Base-by-base conservation (phyloP, 2,888 invertebrate genomes). In the Hetaerina titia region DNA sequence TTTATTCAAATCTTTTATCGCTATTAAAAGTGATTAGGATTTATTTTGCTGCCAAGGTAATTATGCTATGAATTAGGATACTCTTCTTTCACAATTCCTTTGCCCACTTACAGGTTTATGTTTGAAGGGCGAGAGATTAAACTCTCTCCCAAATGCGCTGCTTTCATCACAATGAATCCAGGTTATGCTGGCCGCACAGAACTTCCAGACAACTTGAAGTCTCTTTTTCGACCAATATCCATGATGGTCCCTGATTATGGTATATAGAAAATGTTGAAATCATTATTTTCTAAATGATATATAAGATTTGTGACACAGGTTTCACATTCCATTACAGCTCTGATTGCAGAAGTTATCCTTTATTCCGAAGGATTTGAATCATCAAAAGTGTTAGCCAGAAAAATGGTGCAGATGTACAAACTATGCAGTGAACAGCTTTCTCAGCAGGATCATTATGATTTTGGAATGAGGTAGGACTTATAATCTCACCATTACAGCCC, bases 181-280 rank as follows among this genome's bases (percentile, higher is more conserved):
- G 99, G 99, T 1, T 99, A 99, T 96, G 99, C 99, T 0, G 95
- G 69, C 25, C 99, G 99, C 0, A 97, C 99, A 0, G 99, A 99
- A 96, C 97, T 99, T 87, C 99, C 99, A 0, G 99, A 99, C 96
- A 99, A 99, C 96, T 97, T 99, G 95, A 99, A 99, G 96, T 98
- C 99, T 0, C 96, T 99, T 22, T 99, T 99, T 96, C 97, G 99
- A 95, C 99, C 99, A 0, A 98, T 99, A 95, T 97, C 98, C 2
- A 99, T 99, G 99, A 99, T 99, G 99, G 98, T 99, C 81, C 99
- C 99, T 0, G 98, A 99, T 97, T 99, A 99, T 96, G 98, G 98
- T 98, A 97, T 96, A 96, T 94, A 81, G 1, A 19, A 56, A 56
- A 13, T 15, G 8, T 17, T 57, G 2, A 17, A 19, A 19, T 19